Base-by-base conservation (phyloP, 2,888 invertebrate species). In the Perizoma affinitatum region DNA sequence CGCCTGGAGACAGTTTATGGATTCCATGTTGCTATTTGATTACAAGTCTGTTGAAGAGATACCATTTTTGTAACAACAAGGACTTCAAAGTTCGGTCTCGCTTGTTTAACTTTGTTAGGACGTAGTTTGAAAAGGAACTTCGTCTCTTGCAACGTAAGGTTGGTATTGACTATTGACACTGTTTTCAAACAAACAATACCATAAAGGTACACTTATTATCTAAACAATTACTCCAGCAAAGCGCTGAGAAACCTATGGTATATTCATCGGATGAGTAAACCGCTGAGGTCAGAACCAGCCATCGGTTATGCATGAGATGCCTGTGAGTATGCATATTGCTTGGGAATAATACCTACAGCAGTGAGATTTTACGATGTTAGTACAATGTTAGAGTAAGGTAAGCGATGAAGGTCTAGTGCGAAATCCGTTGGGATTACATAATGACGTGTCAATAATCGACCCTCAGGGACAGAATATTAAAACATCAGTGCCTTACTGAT, bases 241-340 rank as follows among this genome's bases (percentile, higher is more conserved):
- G 34, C 40, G 11, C 42, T 51, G 5, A 5, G 33, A 7, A 33
- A n/a, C n/a, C 5, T 6, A 38, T 36, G 11, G 22, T 45, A 44
- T 44, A 44, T 33, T 49, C 49, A 56, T 49, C n/a, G 36, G 55
- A 49, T 49, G 55, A 49, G 49, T 49, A 49, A 43, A 43, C 35
- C 7, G 5, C 22, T 49, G 55, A 56, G 55, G 43, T 55, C 49
- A 49, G 36, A 36, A 9, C 41, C 53, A 36, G 33, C 38, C n/a
- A 49, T 43, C 36, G 35, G 48, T 55, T 54, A 54, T 54, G 47
- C 55, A 55, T 49, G 49, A 44, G 54, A 40, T 11, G 9, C 2
- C 4, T 8, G 33, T 46, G 45, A 46, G 7, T 34, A 8, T 46
- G 45, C 38, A 38, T 38, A 1, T 22, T 34, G 9, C 7, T 34